Percentiles rank a stretch among this genome's conserved stretches.
These are phyloP conservation scores for Rhinichthys klamathensis DNA, from an alignment of 2,113 vertebrate genomes.

Conservation along the genomic window DNA sequence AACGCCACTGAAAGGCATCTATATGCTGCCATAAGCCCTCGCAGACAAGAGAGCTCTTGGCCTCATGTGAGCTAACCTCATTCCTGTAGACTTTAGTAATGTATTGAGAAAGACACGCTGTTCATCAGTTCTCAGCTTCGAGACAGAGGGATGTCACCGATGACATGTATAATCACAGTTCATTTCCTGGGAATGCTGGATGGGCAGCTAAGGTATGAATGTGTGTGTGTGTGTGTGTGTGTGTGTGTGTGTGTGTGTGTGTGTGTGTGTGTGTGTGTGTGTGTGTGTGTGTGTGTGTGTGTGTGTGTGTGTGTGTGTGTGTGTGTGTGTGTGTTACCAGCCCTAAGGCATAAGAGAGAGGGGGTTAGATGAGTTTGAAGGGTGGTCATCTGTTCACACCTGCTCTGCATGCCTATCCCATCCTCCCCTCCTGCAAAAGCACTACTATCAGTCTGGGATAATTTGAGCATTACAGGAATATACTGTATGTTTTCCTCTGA, in stretches of 20 bases:
- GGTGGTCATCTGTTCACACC: constrained; percentile 57
- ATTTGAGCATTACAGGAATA: constrained; percentile 13
- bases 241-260: background rate
- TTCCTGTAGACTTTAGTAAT: constrained; percentile 8
- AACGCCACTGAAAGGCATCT: background rate
- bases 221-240: background rate
- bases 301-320: background rate
- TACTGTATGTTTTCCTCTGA: background rate
- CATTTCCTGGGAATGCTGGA: constrained; percentile 36
- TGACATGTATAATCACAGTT: constrained; percentile 50
- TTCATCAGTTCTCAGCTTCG: constrained; percentile 31
- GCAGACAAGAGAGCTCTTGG: constrained; percentile 12
- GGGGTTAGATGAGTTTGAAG: constrained; percentile 24
- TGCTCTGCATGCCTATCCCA: constrained; percentile 42
- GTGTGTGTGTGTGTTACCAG: constrained; percentile 12
- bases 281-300: background rate
- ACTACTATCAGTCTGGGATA: constrained; percentile 6
- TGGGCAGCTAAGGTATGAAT: background rate
- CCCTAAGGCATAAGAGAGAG: constrained; percentile 25
- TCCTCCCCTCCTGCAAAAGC: constrained; percentile 31
- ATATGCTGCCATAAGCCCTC: constrained; percentile 13
- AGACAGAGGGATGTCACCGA: constrained; percentile 20
- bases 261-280: background rate
- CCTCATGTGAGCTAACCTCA: constrained; percentile 1
- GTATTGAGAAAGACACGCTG: background rate